Evolutionary conservation across 2,797 vertebrate genomes (phyloP).

Genomic region (Hypotaenidia okinawae): DNA sequence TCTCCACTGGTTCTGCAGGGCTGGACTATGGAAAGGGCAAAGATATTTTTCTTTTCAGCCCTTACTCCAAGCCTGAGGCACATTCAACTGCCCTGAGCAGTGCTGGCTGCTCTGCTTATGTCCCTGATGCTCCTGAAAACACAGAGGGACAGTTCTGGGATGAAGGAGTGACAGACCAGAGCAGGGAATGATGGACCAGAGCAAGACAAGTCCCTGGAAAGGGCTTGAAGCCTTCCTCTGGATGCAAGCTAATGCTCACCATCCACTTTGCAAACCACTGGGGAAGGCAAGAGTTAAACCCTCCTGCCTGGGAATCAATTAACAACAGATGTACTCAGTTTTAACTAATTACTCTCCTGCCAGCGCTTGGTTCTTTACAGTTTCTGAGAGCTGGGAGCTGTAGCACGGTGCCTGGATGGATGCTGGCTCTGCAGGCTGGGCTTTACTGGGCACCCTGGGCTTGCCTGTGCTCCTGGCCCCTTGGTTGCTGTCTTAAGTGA

Average conservation of each 20-base stretch:
- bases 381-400: not conserved
- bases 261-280: not conserved
- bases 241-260: not conserved
- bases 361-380: slow-evolving; percentile 30
- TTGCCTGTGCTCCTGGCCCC: not conserved
- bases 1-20: rapidly evolving
- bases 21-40: not conserved
- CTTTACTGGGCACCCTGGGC: not conserved
- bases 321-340: slow-evolving; percentile 70
- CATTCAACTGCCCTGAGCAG: rapidly evolving
- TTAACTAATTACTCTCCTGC: slow-evolving; percentile 76
- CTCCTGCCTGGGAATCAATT: slow-evolving; percentile 66
- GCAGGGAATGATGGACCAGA: not conserved
- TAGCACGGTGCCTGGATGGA: rapidly evolving
- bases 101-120: not conserved
- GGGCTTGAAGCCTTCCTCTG: not conserved
- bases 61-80: rapidly evolving
- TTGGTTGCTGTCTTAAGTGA: not conserved
- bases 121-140: not conserved
- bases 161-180: not conserved
- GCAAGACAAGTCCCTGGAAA: not conserved
- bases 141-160: not conserved
- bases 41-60: not conserved
- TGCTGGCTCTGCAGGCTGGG: not conserved
- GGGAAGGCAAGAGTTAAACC: slow-evolving; percentile 66